Percentiles rank a stretch among this genome's conserved stretches.
Conservation (phyloP, 2,797 vertebrate genomes). For the Hoplostethus atlanticus region DNA sequence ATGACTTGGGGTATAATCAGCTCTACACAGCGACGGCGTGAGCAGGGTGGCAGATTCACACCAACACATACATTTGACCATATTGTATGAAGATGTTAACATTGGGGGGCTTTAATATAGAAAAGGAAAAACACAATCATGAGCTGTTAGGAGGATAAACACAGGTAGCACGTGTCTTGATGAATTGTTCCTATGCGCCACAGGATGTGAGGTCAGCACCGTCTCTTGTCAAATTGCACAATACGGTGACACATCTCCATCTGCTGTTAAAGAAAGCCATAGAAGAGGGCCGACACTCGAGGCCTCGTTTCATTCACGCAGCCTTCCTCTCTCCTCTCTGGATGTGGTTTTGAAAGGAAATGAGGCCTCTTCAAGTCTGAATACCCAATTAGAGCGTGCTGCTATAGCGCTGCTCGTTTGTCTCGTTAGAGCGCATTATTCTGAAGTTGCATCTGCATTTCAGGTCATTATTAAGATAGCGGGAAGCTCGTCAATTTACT, state of each 20-base stretch:
- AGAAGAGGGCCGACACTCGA: slow-evolving; percentile 22
- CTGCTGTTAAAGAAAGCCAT: slow-evolving; percentile 1
- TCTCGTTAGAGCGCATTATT: slow-evolving; percentile 31
- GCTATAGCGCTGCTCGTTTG: slow-evolving; percentile 29
- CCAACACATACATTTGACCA: not conserved
- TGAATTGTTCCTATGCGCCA: slow-evolving; percentile 10
- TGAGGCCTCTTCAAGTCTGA: slow-evolving; percentile 54
- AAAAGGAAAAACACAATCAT: not conserved
- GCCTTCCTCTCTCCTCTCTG: slow-evolving; percentile 4
- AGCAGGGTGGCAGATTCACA: not conserved
- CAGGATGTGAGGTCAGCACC: slow-evolving; percentile 37
- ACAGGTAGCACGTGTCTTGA: not conserved
- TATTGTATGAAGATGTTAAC: not conserved
- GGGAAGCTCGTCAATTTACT: not conserved
- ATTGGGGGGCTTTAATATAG: not conserved
- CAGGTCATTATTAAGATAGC: not conserved
- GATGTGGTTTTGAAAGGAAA: slow-evolving; percentile 37
- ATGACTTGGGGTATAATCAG: slow-evolving; percentile 68
- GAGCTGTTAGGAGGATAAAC: not conserved
- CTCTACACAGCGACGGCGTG: slow-evolving; percentile 45
- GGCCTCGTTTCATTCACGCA: slow-evolving; percentile 30
- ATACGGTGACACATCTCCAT: slow-evolving; percentile 13
- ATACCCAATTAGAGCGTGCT: slow-evolving; percentile 47
- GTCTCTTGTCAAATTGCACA: slow-evolving; percentile 23
- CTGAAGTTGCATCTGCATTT: slow-evolving; percentile 26